A percentile compares a stretch with the other conserved stretches of the same genome.
Evolutionary conservation across 2,113 vertebrate genomes (phyloP).

Genomic region (Noctilio leporinus): DNA sequence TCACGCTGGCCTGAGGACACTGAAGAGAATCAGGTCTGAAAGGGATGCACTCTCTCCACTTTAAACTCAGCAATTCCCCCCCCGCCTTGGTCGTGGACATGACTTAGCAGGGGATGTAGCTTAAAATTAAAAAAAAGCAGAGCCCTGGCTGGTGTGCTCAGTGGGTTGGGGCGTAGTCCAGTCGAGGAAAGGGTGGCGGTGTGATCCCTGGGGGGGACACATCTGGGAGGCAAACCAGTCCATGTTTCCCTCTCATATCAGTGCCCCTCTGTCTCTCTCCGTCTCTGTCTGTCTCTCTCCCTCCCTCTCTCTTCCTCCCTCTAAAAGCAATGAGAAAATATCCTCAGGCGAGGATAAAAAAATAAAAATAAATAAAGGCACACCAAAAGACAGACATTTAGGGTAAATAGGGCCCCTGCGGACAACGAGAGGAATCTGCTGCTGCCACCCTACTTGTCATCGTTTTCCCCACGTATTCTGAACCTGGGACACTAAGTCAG

Average conservation of each 20-base stretch:
- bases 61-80: conserved; percentile 63
- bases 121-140: conserved; percentile 35
- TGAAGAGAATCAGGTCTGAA: conserved; percentile 71
- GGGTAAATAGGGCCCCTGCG: conserved; percentile 33
- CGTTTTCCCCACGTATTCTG: not conserved
- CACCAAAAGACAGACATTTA: conserved; percentile 64
- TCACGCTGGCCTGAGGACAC: conserved; percentile 64
- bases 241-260: too few relatives aligned
- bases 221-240: too few relatives aligned
- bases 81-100: conserved; percentile 71
- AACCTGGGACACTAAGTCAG: not conserved
- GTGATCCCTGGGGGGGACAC: too few relatives aligned
- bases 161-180: too few relatives aligned
- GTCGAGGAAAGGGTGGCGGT: too few relatives aligned
- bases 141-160: not conserved
- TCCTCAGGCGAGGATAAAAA: too few relatives aligned
- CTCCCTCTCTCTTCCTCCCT: too few relatives aligned
- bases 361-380: not conserved
- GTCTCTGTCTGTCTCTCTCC: too few relatives aligned
- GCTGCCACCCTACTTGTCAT: fast-evolving
- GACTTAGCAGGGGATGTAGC: conserved; percentile 71
- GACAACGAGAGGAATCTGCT: not conserved
- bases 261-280: not conserved
- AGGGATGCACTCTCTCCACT: conserved; percentile 60
- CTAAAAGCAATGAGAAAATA: too few relatives aligned